A percentile compares a stretch with the other conserved stretches of the same genome.
Conservation (phyloP, 1,140 invertebrate genomes). For the Holcopasites calliopsidis region DNA sequence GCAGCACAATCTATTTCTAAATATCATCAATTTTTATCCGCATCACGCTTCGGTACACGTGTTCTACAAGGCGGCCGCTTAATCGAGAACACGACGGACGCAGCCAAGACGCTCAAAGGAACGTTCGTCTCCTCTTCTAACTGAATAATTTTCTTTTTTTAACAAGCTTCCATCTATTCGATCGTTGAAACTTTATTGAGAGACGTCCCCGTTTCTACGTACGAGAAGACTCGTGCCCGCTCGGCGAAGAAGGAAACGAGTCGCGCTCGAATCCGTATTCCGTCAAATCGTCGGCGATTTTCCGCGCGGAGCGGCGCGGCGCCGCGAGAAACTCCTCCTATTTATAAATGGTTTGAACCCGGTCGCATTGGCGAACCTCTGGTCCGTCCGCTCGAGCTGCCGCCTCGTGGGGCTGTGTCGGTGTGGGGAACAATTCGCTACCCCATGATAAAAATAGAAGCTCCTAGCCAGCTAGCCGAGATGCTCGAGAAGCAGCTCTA, state of each 20-base stretch:
- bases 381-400: conserved; percentile 52
- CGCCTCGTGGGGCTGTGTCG: conserved; percentile 47
- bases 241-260: not conserved
- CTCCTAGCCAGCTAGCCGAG: conserved; percentile 72
- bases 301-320: conserved; percentile 43
- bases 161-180: too few species aligned
- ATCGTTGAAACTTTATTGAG: too few species aligned
- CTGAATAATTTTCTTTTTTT: too few species aligned
- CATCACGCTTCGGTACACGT: not conserved
- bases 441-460: conserved; percentile 79
- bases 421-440: conserved; percentile 75
- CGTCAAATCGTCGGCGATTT: conserved; percentile 61
- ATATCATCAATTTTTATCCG: conserved; percentile 12
- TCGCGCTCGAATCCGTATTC: conserved; percentile 21
- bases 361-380: conserved; percentile 73
- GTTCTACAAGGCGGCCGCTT: not conserved
- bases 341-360: conserved; percentile 76
- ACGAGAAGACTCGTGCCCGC: not conserved
- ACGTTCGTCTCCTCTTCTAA: too few species aligned
- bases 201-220: not conserved
- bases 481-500: conserved; percentile 58
- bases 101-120: too few species aligned
- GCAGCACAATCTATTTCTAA: conserved; percentile 16
- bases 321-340: conserved; percentile 67
- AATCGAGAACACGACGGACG: conserved; percentile 12